Evolutionary conservation across 2,888 invertebrate genomes (phyloP), one percentile per base, ranked within the genome.

Genomic region (Lasius platythorax): DNA sequence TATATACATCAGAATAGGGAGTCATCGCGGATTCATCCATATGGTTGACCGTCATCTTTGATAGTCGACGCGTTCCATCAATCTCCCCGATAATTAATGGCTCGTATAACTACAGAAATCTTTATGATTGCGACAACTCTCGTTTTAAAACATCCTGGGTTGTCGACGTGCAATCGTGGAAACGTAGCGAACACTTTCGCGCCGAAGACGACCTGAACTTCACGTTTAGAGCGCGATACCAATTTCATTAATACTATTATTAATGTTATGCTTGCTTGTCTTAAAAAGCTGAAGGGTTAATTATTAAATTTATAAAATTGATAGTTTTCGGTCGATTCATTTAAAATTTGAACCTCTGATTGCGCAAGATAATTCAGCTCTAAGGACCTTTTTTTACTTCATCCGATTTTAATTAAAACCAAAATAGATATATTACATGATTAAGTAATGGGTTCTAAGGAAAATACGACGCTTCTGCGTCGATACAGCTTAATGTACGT

Each of bases 1-100:
- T 33, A 33, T 37, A 37, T 4, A 83, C 82, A 79, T 88, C 75
- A 83, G 84, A 23, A 18, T 28, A 9, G 40, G 23, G 23, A 68
- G 73, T 56, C 58, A 18, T 30, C 0, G 40, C 18, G 50, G 67
- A 66, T 81, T 53, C 50, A 37, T 68, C 56, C 74, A 82, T 86
- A 84, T 70, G 83, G 82, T 85, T 84, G 70, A 79, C 84, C 86
- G 9, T 3, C 30, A 43, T 18, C 15, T 15, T 91, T 87, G 89
- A 90, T 90, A 89, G 86, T 87, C 87, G 82, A 83, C 85, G 81
- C 82, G 88, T 88, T 89, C 85, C 88, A 91, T 91, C 88, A 89
- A 90, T 91, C 90, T 89, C 79, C 23, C 64, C 68, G 88, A 87
- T 91, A 91, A 91, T 91, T 91, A 91, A 86, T 85, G 86, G 87